phyloP scores from a whole-genome alignment of 2,888 invertebrate species.

The Euplexia lucipara region DNA sequence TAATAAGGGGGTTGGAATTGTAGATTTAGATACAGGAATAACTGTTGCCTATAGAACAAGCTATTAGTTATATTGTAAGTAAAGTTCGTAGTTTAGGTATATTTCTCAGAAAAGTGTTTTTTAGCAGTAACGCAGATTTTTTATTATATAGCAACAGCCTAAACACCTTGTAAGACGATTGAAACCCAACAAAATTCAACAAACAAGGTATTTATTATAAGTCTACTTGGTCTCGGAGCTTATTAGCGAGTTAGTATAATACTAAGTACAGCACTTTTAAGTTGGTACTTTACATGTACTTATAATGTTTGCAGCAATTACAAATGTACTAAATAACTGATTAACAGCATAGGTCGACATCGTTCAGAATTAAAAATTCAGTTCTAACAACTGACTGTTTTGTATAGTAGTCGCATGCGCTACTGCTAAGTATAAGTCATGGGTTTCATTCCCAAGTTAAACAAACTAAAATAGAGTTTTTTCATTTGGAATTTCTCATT shows the following conservation, averaged over 20 bases:
- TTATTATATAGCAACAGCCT: background rate
- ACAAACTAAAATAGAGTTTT: too few relatives aligned
- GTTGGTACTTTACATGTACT: conserved; percentile 40
- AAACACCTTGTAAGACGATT: background rate
- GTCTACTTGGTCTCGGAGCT: conserved; percentile 5
- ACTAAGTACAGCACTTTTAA: conserved; percentile 16
- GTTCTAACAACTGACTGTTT: background rate
- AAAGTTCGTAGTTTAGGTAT: too few relatives aligned
- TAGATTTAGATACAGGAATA: background rate
- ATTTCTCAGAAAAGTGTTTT: background rate
- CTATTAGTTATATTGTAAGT: background rate
- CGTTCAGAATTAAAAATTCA: conserved; percentile 16
- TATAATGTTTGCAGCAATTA: conserved; percentile 36
- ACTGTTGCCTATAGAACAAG: background rate
- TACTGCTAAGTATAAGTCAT: too few relatives aligned
- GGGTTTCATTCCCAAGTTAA: too few relatives aligned
- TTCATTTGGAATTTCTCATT: too few relatives aligned
- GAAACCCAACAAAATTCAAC: background rate
- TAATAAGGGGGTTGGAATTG: too few relatives aligned
- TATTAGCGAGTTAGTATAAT: conserved; percentile 23
- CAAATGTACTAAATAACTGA: conserved; percentile 26
- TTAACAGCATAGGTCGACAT: conserved; percentile 17
- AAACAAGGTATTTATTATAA: conserved; percentile 17
- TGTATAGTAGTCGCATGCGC: too few relatives aligned
- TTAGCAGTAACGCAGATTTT: too few relatives aligned